Base-by-base conservation (phyloP, 2,113 vertebrate species). In the Perccottus glenii region DNA sequence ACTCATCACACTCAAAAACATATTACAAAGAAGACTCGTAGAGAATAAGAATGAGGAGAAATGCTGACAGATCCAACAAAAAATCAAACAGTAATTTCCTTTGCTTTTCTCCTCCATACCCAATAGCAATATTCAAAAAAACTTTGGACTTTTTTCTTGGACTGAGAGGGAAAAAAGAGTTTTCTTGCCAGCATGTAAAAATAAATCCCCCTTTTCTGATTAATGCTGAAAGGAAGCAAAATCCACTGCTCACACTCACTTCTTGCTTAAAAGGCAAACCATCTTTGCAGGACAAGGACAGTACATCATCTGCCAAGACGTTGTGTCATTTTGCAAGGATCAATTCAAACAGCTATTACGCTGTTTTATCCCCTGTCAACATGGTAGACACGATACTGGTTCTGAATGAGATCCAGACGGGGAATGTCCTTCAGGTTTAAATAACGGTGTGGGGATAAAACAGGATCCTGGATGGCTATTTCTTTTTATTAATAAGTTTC, bases 201-300 rank as follows among this genome's bases (percentile, higher is more conserved):
- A 84, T 71, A 75, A 79, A 82, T 81, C 70, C 72, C 48, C 56
- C 8, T 72, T 19, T 50, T 60, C 64, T 79, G 82, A 89, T 91
- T 80, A 86, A 85, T 70, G 64, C 71, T 67, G 55, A 62, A 66
- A 66, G 67, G 66, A 83, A 70, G 73, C 48, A 49, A 78, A 88
- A 87, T 82, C 73, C 73, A 84, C 73, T 44, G 27, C 60, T 83
- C 60, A 55, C 50, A 78, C 65, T 81, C 63, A 67, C 63, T 73
- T 68, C 58, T 62, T 65, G 44, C 71, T 77, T 62, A 44, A 82
- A 87, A 77, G 59, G 59, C 82, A 80, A 86, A 67, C 38, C 45
- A 16, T 90, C 78, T 84, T 77, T 2, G 9, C 0, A 9, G 62
- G 70, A 81, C 64, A 83, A 78, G 68, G 66, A 81, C 67, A 64